phyloP scores from a whole-genome alignment of 2,888 invertebrate genomes.

The Agapetus fuscipes region DNA sequence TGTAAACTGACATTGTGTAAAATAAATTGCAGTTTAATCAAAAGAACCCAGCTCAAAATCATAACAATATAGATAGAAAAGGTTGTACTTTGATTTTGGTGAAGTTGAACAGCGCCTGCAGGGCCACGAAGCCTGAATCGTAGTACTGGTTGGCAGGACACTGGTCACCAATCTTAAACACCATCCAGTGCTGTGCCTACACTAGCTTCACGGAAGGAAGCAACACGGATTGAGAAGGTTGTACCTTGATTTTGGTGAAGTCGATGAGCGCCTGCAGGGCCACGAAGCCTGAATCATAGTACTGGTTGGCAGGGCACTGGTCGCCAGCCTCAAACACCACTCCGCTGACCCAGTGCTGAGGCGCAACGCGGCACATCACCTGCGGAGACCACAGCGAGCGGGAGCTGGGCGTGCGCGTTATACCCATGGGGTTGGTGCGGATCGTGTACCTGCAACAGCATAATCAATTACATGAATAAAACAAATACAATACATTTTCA shows the following conservation, averaged over 20 bases:
- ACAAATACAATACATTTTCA: too few species aligned
- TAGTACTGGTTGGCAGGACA: conserved; percentile 70
- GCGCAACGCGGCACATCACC: conserved; percentile 57
- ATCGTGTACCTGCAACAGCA: conserved; percentile 53
- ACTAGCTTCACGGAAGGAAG: too few species aligned
- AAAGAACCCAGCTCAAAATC: too few species aligned
- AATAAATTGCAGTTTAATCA: too few species aligned
- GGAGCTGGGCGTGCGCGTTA: conserved; percentile 52
- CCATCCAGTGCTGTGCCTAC: conserved; percentile 49
- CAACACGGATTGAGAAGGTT: too few species aligned
- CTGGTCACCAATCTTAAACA: conserved; percentile 58
- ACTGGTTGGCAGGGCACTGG: conserved; percentile 64
- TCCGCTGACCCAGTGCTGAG: conserved; percentile 49
- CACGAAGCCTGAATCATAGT: conserved; percentile 66
- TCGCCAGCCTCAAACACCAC: conserved; percentile 60
- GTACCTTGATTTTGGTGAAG: conserved; percentile 62
- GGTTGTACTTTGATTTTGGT: conserved; percentile 67
- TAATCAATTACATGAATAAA: conserved; percentile 3
- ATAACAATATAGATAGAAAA: too few species aligned
- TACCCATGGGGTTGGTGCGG: conserved; percentile 58
- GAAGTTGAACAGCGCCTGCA: conserved; percentile 62
- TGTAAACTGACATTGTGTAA: too few species aligned
- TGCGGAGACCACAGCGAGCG: conserved; percentile 54
- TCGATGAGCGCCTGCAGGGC: conserved; percentile 63
- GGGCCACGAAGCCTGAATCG: conserved; percentile 63